Evolutionary conservation across 1,140 invertebrate species (phyloP), one percentile per base, ranked within the genome.

Genomic region (Drosophila hydei): DNA sequence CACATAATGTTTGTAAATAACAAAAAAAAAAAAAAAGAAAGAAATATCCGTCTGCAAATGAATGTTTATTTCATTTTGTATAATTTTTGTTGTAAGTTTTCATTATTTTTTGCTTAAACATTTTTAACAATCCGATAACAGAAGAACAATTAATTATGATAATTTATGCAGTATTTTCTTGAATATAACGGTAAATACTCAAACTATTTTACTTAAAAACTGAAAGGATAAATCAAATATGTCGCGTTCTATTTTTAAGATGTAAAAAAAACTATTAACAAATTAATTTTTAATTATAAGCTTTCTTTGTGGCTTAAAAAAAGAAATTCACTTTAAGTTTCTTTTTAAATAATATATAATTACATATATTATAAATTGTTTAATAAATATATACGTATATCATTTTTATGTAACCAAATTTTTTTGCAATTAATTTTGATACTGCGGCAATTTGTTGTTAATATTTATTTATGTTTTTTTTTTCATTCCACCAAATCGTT

Each of bases 111-210:
- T 16, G 68, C 60, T 71, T 74, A 56, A 54, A 58, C 67, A 64
- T 70, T 76, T 70, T 64, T 58, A 67, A 65, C 21, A 25, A 18
- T 63, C 47, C 3, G 47, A 40, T 45, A 69, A 64, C 56, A 43
- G 42, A 52, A 40, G 5, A 56, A 27, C 14, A 40, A 30, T 42
- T 38, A 8, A 21, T 65, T 36, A 71, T 47, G 45, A 64, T 62
- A 8, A 42, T 62, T 51, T 69, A 88, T 88, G 83, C 83, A 79
- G 78, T 88, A 89, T 88, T 88, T 88, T 88, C 83, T 88, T 88
- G 83, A 78, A 87, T 88, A 73, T 50, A 62, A 77, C 51, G 45
- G 50, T 47, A 74, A 68, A 72, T 72, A 72, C 69, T 72, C 69
- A 23, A 69, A 64, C 11, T 27, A 59, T 38, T 58, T 71, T 23